Evolutionary conservation across 2,797 vertebrate genomes (phyloP).

Genomic region (Hemibagrus guttatus): DNA sequence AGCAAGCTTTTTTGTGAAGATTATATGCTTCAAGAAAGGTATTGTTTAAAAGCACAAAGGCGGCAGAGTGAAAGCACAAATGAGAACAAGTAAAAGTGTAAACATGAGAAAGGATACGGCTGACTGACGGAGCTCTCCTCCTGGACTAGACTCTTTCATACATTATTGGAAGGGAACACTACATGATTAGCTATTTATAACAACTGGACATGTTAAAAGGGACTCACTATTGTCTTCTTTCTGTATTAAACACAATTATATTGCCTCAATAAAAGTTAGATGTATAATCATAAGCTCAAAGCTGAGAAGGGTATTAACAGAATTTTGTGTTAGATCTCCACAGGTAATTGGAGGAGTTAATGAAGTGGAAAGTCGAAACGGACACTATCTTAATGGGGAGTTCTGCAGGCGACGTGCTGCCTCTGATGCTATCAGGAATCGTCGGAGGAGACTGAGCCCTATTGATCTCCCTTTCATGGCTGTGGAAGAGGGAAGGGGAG

Average conservation of each 20-base stretch:
- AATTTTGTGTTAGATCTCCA: constrained; percentile 14
- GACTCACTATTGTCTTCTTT: neutral
- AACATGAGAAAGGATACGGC: neutral
- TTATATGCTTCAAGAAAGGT: neutral
- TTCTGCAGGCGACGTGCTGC: constrained; percentile 20
- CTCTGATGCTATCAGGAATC: constrained; percentile 49
- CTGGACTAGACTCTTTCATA: neutral
- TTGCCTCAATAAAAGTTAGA: neutral
- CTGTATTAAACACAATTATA: constrained; percentile 19
- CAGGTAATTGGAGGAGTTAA: constrained; percentile 44
- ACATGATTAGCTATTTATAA: neutral
- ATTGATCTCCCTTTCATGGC: constrained; percentile 54
- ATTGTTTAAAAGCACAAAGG: neutral
- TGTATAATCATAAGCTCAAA: constrained; percentile 4
- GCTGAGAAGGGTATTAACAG: neutral
- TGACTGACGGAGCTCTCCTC: neutral
- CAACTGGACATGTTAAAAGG: neutral
- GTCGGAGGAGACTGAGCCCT: constrained; percentile 37
- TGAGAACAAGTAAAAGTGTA: neutral
- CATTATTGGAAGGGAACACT: neutral
- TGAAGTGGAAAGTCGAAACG: constrained; percentile 45
- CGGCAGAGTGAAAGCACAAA: neutral
- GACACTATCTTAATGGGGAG: constrained; percentile 46
- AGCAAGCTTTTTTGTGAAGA: neutral
- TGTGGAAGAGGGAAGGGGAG: neutral